Conservation (phyloP, 2,888 invertebrate genomes). For the Rhogogaster chlorosoma region DNA sequence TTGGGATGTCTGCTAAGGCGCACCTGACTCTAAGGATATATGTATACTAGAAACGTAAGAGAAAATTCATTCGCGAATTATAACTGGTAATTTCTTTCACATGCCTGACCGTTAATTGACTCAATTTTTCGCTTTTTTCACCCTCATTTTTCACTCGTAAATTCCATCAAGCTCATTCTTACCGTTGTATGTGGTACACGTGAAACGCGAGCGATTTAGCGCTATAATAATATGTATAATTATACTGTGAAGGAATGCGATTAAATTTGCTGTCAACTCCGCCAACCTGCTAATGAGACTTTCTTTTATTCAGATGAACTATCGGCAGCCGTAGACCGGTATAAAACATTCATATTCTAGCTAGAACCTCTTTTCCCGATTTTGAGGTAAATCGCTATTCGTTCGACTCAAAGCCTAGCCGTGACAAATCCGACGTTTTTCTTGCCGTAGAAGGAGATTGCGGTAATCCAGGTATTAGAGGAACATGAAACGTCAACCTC, state of each 20-base stretch:
- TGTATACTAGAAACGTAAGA: background rate
- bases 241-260: slow-evolving; percentile 13
- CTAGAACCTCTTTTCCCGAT: background rate
- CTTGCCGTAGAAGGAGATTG: slow-evolving; percentile 18
- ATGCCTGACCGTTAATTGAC: slow-evolving; percentile 37
- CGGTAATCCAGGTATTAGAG: slow-evolving; percentile 38
- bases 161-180: slow-evolving; percentile 26
- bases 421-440: slow-evolving; percentile 24
- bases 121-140: background rate
- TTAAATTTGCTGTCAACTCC: slow-evolving; percentile 1
- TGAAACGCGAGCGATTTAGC: background rate
- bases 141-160: background rate
- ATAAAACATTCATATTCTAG: background rate
- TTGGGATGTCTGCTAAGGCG: background rate
- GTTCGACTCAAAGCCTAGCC: background rate
- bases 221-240: background rate
- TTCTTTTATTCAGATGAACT: slow-evolving; percentile 15
- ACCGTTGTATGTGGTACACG: background rate
- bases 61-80: slow-evolving; percentile 21
- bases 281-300: background rate
- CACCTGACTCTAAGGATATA: background rate
- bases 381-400: background rate
- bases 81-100: slow-evolving; percentile 16
- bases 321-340: background rate
- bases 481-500: slow-evolving; percentile 60